Evolutionary conservation across 2,888 invertebrate species (phyloP).

Genomic region (Xestoiulus laeticollis): DNA sequence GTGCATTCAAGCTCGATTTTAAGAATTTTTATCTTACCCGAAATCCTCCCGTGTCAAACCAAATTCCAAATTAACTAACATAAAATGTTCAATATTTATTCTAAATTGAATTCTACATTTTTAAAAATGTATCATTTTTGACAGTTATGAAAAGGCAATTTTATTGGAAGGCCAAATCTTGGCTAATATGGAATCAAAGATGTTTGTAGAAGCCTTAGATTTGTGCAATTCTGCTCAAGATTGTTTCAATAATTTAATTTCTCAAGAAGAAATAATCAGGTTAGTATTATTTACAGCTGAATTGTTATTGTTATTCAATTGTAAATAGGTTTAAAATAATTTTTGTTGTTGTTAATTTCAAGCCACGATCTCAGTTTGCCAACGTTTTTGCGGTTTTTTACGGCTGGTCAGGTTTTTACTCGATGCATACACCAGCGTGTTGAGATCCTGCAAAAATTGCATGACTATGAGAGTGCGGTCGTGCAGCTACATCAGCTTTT

Average conservation of each 20-base stretch:
- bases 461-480: slow-evolving; percentile 67
- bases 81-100: too few species aligned
- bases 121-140: background rate
- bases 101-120: background rate
- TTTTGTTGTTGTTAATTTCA: background rate
- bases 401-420: slow-evolving; percentile 67
- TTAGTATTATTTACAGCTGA: background rate
- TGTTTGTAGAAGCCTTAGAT: slow-evolving; percentile 39
- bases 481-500: slow-evolving; percentile 69
- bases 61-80: too few species aligned
- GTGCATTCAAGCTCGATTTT: too few species aligned
- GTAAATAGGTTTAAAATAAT: background rate
- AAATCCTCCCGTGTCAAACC: too few species aligned
- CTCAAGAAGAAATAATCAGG: slow-evolving; percentile 13
- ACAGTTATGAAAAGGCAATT: slow-evolving; percentile 49
- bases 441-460: slow-evolving; percentile 66
- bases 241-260: slow-evolving; percentile 14
- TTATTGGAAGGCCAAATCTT: slow-evolving; percentile 44
- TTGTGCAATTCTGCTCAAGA: slow-evolving; percentile 12
- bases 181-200: slow-evolving; percentile 39
- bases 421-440: slow-evolving; percentile 65
- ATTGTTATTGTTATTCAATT: background rate
- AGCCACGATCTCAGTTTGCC: slow-evolving; percentile 63
- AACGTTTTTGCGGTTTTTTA: slow-evolving; percentile 70
- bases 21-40: too few species aligned